A percentile compares a stretch with the other conserved stretches of the same genome.
Conservation (phyloP, 1,140 invertebrate species). For the Ylistrum balloti region DNA sequence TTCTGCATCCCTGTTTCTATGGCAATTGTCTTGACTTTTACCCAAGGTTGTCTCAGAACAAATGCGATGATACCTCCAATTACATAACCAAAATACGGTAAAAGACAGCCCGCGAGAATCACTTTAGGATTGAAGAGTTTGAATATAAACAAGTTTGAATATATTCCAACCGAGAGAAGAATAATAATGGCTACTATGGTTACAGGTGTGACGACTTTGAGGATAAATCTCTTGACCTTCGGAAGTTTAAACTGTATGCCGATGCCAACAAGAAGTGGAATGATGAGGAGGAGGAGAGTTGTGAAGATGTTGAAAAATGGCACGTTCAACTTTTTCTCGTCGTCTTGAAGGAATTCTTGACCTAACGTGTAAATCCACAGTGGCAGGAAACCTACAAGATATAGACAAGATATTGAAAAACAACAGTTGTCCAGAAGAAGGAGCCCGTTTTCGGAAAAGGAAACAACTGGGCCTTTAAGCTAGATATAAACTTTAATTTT, state of each 20-base stretch:
- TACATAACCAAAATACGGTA: slow-evolving; percentile 94
- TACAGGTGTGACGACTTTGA: slow-evolving; percentile 85
- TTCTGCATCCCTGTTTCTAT: slow-evolving; percentile 85
- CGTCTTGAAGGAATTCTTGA: slow-evolving; percentile 85
- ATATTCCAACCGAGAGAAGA: slow-evolving; percentile 94
- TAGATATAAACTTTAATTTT: too few relatives aligned
- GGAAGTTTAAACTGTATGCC: slow-evolving; percentile 84
- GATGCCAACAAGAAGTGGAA: slow-evolving; percentile 92
- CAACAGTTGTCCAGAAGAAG: too few relatives aligned
- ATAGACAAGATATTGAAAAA: background rate
- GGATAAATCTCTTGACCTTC: slow-evolving; percentile 73
- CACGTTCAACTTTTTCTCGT: slow-evolving; percentile 85
- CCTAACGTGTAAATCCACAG: slow-evolving; percentile 98
- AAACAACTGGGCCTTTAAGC: too few relatives aligned
- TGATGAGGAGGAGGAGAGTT: slow-evolving; percentile 90
- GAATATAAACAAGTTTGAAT: slow-evolving; percentile 96
- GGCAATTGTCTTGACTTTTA: slow-evolving; percentile 81
- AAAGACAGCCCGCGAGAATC: slow-evolving; percentile 89
- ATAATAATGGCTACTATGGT: slow-evolving; percentile 92
- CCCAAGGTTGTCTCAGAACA: slow-evolving; percentile 72
- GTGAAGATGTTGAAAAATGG: slow-evolving; percentile 91
- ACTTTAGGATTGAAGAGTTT: slow-evolving; percentile 87
- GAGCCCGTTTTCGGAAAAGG: too few relatives aligned
- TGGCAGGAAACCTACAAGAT: slow-evolving; percentile 93
- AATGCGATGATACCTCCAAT: slow-evolving; percentile 85